Evolutionary conservation across 2,113 vertebrate genomes (phyloP).

Genomic region (Melospiza georgiana): DNA sequence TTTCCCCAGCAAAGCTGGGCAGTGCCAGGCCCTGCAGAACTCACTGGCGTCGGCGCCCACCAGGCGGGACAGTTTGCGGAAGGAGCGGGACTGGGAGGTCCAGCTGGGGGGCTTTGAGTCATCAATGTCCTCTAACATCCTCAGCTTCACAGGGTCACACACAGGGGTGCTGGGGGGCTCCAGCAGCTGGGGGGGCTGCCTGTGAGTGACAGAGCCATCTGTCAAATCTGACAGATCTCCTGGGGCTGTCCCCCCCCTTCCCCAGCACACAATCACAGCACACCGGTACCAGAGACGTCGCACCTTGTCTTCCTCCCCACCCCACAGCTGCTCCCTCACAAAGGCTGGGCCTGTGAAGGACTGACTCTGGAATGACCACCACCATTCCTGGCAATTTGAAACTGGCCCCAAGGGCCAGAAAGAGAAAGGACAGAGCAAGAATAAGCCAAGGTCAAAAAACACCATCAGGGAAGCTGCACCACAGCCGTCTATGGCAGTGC

Average conservation of each 20-base stretch:
- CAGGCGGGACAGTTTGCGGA: constrained; percentile 92
- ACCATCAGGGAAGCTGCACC: not conserved
- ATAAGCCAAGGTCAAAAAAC: not conserved
- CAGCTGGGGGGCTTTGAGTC: constrained; percentile 92
- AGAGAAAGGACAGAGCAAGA: not conserved
- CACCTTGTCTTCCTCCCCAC: not conserved
- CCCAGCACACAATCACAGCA: not conserved
- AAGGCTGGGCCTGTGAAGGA: not conserved
- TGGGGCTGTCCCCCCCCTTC: not conserved
- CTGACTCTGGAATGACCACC: not conserved
- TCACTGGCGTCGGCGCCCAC: constrained; percentile 96
- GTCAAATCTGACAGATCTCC: constrained; percentile 18
- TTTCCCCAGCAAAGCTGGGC: fast-evolving
- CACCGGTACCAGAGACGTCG: not conserved
- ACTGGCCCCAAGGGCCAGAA: not conserved
- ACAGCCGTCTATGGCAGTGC: not conserved
- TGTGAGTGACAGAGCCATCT: not conserved
- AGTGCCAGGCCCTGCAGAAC: not conserved
- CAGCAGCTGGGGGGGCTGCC: constrained; percentile 71
- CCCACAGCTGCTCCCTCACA: not conserved
- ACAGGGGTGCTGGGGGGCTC: not conserved
- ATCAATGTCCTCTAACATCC: constrained; percentile 89
- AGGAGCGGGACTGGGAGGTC: constrained; percentile 94
- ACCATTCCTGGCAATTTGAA: not conserved
- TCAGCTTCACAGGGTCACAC: constrained; percentile 91